Evolutionary conservation across 2,113 vertebrate genomes (phyloP).

Genomic region (Microtus montanus): DNA sequence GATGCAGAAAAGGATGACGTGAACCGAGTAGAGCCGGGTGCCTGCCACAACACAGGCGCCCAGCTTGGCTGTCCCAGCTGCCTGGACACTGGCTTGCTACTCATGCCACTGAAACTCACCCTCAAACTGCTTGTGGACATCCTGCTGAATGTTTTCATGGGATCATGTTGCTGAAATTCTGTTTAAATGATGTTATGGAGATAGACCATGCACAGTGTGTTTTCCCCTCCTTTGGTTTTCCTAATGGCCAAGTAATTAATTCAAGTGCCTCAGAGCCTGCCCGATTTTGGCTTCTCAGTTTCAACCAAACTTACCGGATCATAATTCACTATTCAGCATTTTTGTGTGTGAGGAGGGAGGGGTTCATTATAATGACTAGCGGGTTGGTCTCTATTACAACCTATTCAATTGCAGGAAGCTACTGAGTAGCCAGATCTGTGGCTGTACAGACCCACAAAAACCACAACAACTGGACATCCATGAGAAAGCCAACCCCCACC

Average conservation of each 20-base stretch:
- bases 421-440: constrained; percentile 11
- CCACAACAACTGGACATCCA: background rate
- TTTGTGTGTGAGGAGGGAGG: background rate
- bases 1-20: rapidly evolving
- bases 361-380: constrained; percentile 37
- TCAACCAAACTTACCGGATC: constrained; percentile 50
- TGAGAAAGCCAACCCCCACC: constrained; percentile 19
- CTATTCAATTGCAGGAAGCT: background rate
- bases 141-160: constrained; percentile 8
- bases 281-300: constrained; percentile 49
- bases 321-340: constrained; percentile 14
- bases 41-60: background rate
- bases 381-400: background rate
- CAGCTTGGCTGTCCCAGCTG: background rate
- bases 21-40: rapidly evolving
- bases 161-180: constrained; percentile 37
- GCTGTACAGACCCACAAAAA: background rate
- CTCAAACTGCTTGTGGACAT: background rate
- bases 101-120: background rate
- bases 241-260: constrained; percentile 50
- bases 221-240: constrained; percentile 42
- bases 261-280: background rate
- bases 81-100: background rate
- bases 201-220: constrained; percentile 45
- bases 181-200: constrained; percentile 28